Evolutionary conservation across 2,888 invertebrate species (phyloP), one percentile per base, ranked within the genome.

Genomic region (Ariolimax columbianus): DNA sequence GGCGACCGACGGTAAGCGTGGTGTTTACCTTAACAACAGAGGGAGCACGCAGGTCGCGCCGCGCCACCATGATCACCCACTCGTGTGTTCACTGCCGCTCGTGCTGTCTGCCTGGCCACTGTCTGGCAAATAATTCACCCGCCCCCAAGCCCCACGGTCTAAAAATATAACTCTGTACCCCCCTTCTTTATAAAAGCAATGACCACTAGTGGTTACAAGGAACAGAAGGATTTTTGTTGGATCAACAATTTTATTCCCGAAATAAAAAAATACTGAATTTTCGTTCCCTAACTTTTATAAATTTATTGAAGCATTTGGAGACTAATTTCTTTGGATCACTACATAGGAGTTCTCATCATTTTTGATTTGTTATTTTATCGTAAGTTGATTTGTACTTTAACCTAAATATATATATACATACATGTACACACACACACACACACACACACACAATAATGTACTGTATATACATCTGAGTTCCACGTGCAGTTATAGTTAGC

Each of bases 41-140:
- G 72, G 72, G 19, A 1, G 19, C 38, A 26, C 19, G 38, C 26
- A 72, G 40, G 72, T 72, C 72, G 40, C 40, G 72, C 40, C 72
- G 26, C 72, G 72, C 72, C 23, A 11, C 40, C 23, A 40, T 72
- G 38, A 36, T 36, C 33, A 70, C 38, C 33, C 14, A 0, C 72
- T 26, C 72, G 72, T 40, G 72, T 7, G 23, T 72, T 40, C 72
- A 72, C 72, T 26, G 72, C 4, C 33, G 70, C 70, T 70, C 36
- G 70, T 38, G 70, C 70, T 70, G 11, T 1, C 43, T n/a, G 66
- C 77, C 43, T 66, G 63, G 70, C 59, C 51, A 73, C 51, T 33
- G 33, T 83, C 19, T 30, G 30, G 6, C 63, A 30, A 63, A 30
- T 6, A 30, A 47, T 47, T 47, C 47, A 11, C 47, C 17, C 47